Conservation (phyloP, 2,888 invertebrate species). For the Anaspis maculata region DNA sequence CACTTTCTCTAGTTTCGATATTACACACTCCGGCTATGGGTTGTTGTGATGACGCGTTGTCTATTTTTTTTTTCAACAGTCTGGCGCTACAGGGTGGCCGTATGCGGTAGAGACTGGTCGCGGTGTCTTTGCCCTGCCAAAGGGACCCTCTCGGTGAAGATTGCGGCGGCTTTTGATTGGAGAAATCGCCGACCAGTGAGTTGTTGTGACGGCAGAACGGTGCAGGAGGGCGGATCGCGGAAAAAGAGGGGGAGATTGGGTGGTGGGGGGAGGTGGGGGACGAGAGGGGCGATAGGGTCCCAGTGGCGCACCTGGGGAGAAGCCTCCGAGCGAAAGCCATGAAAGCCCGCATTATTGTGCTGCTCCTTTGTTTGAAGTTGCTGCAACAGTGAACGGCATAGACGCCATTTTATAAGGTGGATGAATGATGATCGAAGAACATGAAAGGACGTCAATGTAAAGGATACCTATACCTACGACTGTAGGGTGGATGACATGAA, state of each 20-base stretch:
- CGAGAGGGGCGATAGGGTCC: constrained; percentile 15
- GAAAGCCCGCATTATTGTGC: too few species aligned
- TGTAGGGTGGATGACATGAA: too few species aligned
- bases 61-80: constrained; percentile 4
- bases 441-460: too few species aligned
- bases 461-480: too few species aligned
- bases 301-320: constrained; percentile 21
- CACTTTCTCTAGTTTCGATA: too few species aligned
- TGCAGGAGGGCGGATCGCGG: constrained; percentile 15
- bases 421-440: too few species aligned
- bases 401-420: too few species aligned
- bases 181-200: constrained; percentile 23
- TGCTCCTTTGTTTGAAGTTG: too few species aligned
- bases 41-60: neutral
- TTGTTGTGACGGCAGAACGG: constrained; percentile 14
- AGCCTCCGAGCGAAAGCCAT: constrained; percentile 7
- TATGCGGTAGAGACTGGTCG: constrained; percentile 22
- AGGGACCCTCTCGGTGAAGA: constrained; percentile 25
- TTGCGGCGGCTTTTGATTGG: constrained; percentile 24
- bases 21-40: too few species aligned
- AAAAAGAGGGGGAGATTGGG: constrained; percentile 11
- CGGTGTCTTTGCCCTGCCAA: constrained; percentile 29
- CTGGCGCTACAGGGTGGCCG: constrained; percentile 13
- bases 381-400: too few species aligned
- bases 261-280: constrained; percentile 14